A percentile compares a stretch with the other conserved stretches of the same genome.
Conservation (phyloP, 2,113 vertebrate genomes). For the Gracilinanus agilis region DNA sequence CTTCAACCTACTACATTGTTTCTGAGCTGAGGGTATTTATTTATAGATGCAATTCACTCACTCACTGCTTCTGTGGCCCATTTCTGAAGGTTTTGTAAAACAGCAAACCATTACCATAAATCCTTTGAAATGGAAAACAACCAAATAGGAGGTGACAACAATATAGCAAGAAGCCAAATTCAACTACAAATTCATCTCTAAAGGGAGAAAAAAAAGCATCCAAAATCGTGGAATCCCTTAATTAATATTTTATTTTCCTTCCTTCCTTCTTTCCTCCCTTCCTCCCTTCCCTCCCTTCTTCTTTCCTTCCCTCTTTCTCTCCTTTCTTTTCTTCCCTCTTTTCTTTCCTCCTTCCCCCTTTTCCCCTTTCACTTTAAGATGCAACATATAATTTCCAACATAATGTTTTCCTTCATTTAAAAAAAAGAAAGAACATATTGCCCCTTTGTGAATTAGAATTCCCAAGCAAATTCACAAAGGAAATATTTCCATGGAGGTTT, state of each 20-base stretch:
- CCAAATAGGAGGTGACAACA: conserved; percentile 62
- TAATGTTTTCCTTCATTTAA: neutral
- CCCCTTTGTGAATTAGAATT: conserved; percentile 21
- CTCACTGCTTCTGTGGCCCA: conserved; percentile 55
- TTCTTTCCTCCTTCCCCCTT: neutral
- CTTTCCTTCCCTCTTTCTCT: accelerated
- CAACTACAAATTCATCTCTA: conserved; percentile 69
- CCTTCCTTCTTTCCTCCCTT: neutral
- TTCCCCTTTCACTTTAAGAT: conserved; percentile 27
- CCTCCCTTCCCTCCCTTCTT: neutral
- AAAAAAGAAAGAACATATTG: neutral
- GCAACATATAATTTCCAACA: conserved; percentile 23
- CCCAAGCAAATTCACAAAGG: conserved; percentile 33
- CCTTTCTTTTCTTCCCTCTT: neutral
- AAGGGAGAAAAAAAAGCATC: conserved; percentile 54
- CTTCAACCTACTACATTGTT: conserved; percentile 63
- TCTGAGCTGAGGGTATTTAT: conserved; percentile 68
- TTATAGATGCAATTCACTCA: conserved; percentile 75
- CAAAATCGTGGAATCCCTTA: neutral
- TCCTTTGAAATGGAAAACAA: conserved; percentile 75
- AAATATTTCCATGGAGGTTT: neutral
- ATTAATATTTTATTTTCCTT: neutral
- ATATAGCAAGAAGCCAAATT: conserved; percentile 61
- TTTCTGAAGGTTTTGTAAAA: conserved; percentile 72
- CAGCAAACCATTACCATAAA: conserved; percentile 74